phyloP scores from a whole-genome alignment of 2,888 invertebrate genomes.

The Oscheius sp. region DNA sequence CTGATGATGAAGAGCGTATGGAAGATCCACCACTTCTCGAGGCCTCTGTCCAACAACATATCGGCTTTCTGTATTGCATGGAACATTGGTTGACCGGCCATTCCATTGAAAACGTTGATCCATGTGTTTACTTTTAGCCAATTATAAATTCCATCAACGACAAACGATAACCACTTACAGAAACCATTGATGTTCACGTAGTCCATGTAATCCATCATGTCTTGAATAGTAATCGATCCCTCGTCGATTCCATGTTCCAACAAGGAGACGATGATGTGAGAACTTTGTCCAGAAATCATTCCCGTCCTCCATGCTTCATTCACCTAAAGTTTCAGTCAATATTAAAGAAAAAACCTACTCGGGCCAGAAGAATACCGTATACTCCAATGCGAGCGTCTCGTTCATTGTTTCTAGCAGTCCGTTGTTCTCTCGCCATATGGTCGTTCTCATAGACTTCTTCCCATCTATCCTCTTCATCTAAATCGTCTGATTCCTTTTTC shows the following conservation, averaged over 20 bases:
- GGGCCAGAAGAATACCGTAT: constrained; percentile 39
- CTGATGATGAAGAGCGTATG: constrained; percentile 1
- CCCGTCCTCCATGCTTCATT: constrained; percentile 36
- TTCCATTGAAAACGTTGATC: neutral
- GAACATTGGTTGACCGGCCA: constrained; percentile 12
- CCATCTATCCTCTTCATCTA: constrained; percentile 19
- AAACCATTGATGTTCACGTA: neutral
- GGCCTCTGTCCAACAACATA: neutral
- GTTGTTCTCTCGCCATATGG: constrained; percentile 2
- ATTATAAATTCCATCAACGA: neutral
- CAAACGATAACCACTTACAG: neutral
- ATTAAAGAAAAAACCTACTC: constrained; percentile 8
- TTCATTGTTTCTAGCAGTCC: neutral
- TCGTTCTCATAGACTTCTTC: constrained; percentile 1
- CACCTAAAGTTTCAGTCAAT: constrained; percentile 8
- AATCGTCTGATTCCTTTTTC: neutral
- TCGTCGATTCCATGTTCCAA: constrained; percentile 47
- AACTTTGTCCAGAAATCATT: constrained; percentile 34
- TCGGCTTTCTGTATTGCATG: neutral
- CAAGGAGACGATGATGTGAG: constrained; percentile 34
- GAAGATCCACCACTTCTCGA: constrained; percentile 20
- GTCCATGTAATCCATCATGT: constrained; percentile 9
- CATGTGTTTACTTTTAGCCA: neutral
- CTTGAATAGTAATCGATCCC: constrained; percentile 23
- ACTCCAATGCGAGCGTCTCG: constrained; percentile 30